Evolutionary conservation across 2,888 invertebrate genomes (phyloP), one percentile per base, ranked within the genome.

Genomic region (Dasypogon diadema): DNA sequence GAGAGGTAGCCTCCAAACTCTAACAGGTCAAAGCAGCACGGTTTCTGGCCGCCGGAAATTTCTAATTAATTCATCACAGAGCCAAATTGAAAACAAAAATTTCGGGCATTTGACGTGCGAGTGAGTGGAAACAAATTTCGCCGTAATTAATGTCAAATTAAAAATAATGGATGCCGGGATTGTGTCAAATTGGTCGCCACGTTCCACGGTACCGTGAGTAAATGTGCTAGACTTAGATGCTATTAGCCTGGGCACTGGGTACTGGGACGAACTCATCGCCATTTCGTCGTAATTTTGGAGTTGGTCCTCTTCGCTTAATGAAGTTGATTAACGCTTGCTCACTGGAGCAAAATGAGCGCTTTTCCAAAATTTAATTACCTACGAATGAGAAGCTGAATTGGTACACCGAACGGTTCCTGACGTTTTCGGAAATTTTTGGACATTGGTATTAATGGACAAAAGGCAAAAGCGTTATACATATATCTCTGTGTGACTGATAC

Each of bases 61-160:
- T 70, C 70, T 70, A 70, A 70, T 70, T 70, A 70, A 70, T 70
- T 70, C 70, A 70, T 70, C 70, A 24, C 54, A 18, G 70, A 21
- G n/a, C 22, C 16, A 65, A 65, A 70, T 70, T 70, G 54, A 30
- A 70, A 54, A 54, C 51, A 70, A 70, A 70, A 70, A 54, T 70
- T 14, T 48, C 54, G 22, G 14, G 22, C 70, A 54, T 70, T 34
- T 70, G 70, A 70, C 10, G 68, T 48, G 51, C 70, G 70, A 12
- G 54, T 51, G 34, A 34, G 21, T 54, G 70, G 21, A 18, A 46
- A 65, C 65, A 48, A 70, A 70, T 54, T 54, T 14, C 34, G 70
- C 1, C 70, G 54, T 70, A 70, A 70, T 70, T 70, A 70, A 70
- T 70, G 26, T 54, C 54, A 65, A 70, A 70, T 70, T 70, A 70